Conservation (phyloP, 2,797 vertebrate species). For the Avahi laniger region DNA sequence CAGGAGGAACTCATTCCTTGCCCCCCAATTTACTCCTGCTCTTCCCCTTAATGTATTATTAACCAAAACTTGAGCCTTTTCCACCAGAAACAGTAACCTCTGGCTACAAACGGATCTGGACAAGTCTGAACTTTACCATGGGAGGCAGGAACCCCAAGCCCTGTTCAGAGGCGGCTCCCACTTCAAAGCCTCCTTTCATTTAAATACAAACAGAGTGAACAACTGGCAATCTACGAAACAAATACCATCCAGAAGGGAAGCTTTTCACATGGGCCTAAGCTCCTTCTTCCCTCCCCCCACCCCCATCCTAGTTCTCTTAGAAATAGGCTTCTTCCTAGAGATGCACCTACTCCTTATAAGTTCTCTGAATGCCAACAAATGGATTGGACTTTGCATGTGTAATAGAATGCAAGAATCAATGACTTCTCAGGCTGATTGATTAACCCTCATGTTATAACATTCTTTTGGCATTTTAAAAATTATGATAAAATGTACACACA, state of each 20-base stretch:
- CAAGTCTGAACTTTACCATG: slow-evolving; percentile 75
- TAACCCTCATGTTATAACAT: neutral
- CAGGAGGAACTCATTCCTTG: neutral
- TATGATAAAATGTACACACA: neutral
- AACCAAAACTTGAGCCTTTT: slow-evolving; percentile 69
- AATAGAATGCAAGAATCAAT: neutral
- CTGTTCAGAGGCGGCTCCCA: slow-evolving; percentile 57
- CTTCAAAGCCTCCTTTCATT: slow-evolving; percentile 79
- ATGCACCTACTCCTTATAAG: neutral
- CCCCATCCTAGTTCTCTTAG: neutral
- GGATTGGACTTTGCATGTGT: neutral
- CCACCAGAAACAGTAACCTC: slow-evolving; percentile 75
- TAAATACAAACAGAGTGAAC: slow-evolving; percentile 78
- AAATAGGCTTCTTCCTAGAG: neutral
- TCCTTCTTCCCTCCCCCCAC: neutral
- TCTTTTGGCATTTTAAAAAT: neutral
- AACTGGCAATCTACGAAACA: slow-evolving; percentile 74
- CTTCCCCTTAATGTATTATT: slow-evolving; percentile 52
- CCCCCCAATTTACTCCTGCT: neutral
- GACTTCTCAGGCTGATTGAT: neutral
- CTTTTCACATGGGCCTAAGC: slow-evolving; percentile 44
- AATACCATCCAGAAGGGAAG: slow-evolving; percentile 64
- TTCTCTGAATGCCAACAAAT: neutral
- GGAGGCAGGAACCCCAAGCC: slow-evolving; percentile 64
- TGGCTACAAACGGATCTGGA: slow-evolving; percentile 67